phyloP scores from a whole-genome alignment of 2,113 vertebrate species.

The Azemiops feae region DNA sequence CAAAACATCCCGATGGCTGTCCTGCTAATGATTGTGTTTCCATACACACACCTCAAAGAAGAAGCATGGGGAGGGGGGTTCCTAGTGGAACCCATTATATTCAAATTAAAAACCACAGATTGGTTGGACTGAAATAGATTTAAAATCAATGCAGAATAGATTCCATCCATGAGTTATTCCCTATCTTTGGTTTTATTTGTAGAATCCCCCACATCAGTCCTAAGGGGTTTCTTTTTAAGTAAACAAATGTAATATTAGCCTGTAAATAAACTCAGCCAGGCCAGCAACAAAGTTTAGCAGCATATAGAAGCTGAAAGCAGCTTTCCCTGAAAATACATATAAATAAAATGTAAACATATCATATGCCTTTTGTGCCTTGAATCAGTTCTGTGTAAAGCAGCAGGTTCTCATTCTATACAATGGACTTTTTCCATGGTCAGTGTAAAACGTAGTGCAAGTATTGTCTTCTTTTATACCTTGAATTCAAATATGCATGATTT shows the following conservation, averaged over 20 bases:
- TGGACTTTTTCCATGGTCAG: neutral
- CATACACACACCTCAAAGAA: constrained; percentile 55
- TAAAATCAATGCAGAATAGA: neutral
- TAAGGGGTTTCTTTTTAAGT: neutral
- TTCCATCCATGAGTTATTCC: neutral
- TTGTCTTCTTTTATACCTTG: neutral
- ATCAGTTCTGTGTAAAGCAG: neutral
- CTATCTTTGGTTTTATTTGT: constrained; percentile 6
- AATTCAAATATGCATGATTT: neutral
- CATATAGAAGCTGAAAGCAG: constrained; percentile 11
- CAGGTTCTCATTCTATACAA: neutral
- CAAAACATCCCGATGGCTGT: constrained; percentile 1
- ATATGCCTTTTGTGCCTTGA: neutral
- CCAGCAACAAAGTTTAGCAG: constrained; percentile 46
- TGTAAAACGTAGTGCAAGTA: neutral
- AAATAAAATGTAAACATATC: constrained; percentile 40
- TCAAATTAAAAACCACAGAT: neutral
- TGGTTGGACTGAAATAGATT: neutral
- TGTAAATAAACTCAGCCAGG: constrained; percentile 12
- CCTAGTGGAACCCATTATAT: neutral
- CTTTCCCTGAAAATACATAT: constrained; percentile 46
- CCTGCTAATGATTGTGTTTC: constrained; percentile 52
- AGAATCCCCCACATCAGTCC: neutral
- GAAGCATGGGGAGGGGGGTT: constrained; percentile 27
- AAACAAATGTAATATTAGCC: neutral